Evolutionary conservation across 2,888 invertebrate species (phyloP), one percentile per base, ranked within the genome.

Genomic region (Andricus quercusramuli): DNA sequence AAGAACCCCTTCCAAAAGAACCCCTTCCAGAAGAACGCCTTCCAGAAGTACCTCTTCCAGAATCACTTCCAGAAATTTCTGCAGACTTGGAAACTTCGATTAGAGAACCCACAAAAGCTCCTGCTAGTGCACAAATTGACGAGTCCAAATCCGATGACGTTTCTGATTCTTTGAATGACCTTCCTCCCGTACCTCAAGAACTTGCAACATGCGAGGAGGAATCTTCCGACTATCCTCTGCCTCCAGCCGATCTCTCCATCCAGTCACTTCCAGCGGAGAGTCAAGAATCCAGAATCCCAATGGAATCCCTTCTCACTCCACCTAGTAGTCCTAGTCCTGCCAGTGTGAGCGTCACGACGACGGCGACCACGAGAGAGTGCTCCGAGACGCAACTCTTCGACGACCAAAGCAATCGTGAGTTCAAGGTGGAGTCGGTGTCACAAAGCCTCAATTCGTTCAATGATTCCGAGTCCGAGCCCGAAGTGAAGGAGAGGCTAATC

Each of bases 401-500:
- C 64, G 85, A 85, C 77, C 85, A 83, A 79, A 86, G 87, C 84
- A 88, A 89, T 86, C 83, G 85, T 68, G 87, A 89, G 83, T 87
- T 88, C 84, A 86, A 89, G 86, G 86, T 85, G 87, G 90, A 88
- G 82, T 88, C 90, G 79, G 83, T 87, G 77, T 85, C 88, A 80
- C 86, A 88, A 82, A 90, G 86, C 83, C 85, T 88, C 78, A 87
- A 89, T 85, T 89, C 89, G 68, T 88, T 86, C 87, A 84, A 89
- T 87, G 88, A 89, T 81, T 89, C 90, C 82, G 89, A 89, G 77
- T 89, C 90, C 82, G 89, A 89, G 78, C 82, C 87, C 85, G 88
- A 89, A 77, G 87, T 88, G 86, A 90, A 88, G 90, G 90, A 90
- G 84, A 89, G 89, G 83, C 87, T 90, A 84, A 86, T 88, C 81